Base-by-base conservation (phyloP, 2,797 vertebrate species). In the Micromesistius poutassou region DNA sequence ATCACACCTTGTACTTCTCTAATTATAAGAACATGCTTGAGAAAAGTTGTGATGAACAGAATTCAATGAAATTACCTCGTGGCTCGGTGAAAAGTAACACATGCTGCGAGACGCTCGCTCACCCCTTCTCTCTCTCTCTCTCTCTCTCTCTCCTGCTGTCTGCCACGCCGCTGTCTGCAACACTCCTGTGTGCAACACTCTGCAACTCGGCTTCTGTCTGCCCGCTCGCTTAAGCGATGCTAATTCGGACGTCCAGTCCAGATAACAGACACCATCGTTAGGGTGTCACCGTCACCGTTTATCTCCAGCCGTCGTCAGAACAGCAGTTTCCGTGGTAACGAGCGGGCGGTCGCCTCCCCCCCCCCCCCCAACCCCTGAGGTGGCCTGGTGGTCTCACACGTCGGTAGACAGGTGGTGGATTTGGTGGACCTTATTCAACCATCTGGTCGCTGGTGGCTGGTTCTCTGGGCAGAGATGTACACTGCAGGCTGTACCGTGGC, bases 181-280 rank as follows among this genome's bases (percentile, higher is more conserved):
- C 55, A n/a, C 55, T 16, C 46, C 22, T 9, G 55, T 9, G 22
- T 62, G 55, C 55, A 25, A 62, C 10, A 25, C n/a, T 12, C 62
- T 9, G 55, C n/a, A 9, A 13, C 62, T 25, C 55, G 8, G 22
- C 55, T 62, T 62, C 55, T 2, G 62, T 68, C 62, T 28, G 62
- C 62, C 9, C 4, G 55, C 55, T 10, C n/a, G 62, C n/a, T 25
- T 28, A 28, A 3, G n/a, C 19, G 4, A 8, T 85, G 81, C 81
- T 82, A 85, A 91, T 88, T 85, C 90, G 86, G 88, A 92, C 90
- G 89, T 84, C 87, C 87, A 87, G 81, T 0, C 30, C 79, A 81
- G 88, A 91, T 92, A 90, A 92, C 84, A 85, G 87, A 88, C 93
- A 89, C 92, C 87, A 92, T 91, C 91, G 91, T 89, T 86, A 79